Base-by-base conservation (phyloP, 2,797 vertebrate genomes). In the Falco naumanni region DNA sequence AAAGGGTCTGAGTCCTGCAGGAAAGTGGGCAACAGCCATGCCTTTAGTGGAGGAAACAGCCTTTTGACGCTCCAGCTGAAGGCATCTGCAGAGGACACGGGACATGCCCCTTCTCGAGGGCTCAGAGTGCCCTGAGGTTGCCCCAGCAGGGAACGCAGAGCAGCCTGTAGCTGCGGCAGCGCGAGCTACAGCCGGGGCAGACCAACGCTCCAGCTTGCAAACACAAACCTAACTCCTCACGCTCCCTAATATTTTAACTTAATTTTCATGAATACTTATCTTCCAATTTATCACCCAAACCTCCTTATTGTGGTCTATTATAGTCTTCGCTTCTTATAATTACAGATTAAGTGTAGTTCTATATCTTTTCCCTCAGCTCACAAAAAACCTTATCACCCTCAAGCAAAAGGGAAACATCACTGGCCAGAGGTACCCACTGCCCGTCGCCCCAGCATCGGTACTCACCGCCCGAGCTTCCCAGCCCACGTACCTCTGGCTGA, bases 91-190 rank as follows among this genome's bases (percentile, higher is more conserved):
- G 28, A 65, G 53, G n/a, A 34, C 14, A 1, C 0, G 16, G 63
- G 39, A 60, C 7, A 3, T 1, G 19, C 3, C 70, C 2, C 41
- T 7, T 29, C 31, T 57, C 28, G 31, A 6, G 8, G 53, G 20
- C 29, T 4, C 0, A 4, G 9, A 6, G 0, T 5, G 10, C 33
- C 50, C 81, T 13, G 29, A 10, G 6, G 37, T 0, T 6, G 13
- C 24, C 17, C 57, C 69, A 5, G 8, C 16, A 4, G 56, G 9
- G 15, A 10, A 43, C 31, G 31, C 31, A 0, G 33, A 39, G 63
- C 43, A 51, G 57, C 56, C 29, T 9, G 47, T 1, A 9, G 63
- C 34, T 19, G 64, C 2, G 15, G 34, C 15, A 15, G 77, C 1
- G 8, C 29, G 4, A 60, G n/a, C 41, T 17, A 4, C 0, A 0